Percentiles rank a stretch among this genome's conserved stretches.
phyloP scores from a whole-genome alignment of 2,113 vertebrate genomes.

The Axis porcinus region DNA sequence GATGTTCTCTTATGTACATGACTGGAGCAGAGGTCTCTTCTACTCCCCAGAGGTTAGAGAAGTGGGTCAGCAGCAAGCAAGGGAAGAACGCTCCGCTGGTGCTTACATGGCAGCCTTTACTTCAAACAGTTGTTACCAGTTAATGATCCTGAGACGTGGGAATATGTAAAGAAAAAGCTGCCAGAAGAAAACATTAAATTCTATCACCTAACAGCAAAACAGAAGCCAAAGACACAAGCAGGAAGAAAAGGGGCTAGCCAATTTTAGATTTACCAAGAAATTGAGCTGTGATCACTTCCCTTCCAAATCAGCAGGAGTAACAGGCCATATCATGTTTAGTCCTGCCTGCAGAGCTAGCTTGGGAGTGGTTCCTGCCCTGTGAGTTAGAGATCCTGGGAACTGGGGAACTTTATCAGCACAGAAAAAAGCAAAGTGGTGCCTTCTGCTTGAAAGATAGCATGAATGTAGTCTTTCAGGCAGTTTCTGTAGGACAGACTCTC shows the following conservation, averaged over 20 bases:
- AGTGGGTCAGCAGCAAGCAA: background rate
- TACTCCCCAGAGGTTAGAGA: background rate
- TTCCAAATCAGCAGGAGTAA: background rate
- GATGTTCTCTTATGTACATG: background rate
- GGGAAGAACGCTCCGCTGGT: background rate
- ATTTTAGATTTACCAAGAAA: constrained; percentile 9
- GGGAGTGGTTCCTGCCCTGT: background rate
- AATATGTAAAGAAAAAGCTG: background rate
- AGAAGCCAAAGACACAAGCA: background rate
- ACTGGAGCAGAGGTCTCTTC: background rate
- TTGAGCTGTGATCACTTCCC: background rate
- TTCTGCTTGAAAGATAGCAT: background rate
- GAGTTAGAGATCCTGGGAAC: background rate
- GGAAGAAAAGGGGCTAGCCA: background rate
- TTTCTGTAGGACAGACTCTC: background rate
- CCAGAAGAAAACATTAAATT: background rate
- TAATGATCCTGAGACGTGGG: background rate
- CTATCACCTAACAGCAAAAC: background rate
- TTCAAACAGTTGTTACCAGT: background rate
- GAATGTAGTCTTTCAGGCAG: background rate
- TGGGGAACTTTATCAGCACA: background rate
- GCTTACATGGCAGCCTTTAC: background rate
- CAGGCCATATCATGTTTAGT: background rate
- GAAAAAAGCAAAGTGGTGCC: background rate
- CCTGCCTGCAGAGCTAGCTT: background rate